phyloP scores from a whole-genome alignment of 2,113 vertebrate species.

The Tachysurus fulvidraco region DNA sequence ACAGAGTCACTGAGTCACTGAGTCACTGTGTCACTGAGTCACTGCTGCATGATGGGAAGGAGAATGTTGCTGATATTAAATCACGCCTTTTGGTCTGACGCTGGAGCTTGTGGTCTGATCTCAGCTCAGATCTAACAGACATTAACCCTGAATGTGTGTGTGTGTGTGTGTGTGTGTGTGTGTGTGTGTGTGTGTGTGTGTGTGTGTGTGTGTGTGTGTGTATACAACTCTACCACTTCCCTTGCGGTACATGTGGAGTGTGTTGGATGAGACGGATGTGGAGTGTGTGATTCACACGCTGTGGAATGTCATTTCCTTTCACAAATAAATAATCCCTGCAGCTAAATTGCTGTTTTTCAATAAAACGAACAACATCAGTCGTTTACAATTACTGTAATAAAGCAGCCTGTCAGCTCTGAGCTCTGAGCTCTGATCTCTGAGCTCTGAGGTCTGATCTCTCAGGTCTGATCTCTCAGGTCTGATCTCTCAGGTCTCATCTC shows the following conservation, averaged over 20 bases:
- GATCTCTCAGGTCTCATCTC: no score
- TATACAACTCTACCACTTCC: not conserved
- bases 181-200: slow-evolving; percentile 16
- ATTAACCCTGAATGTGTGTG: slow-evolving; percentile 4
- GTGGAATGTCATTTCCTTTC: slow-evolving; percentile 51
- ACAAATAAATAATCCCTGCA: slow-evolving; percentile 51
- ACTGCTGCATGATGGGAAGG: not conserved
- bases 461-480: no score
- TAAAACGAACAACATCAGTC: slow-evolving; percentile 53
- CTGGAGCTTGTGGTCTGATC: not conserved
- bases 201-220: slow-evolving; percentile 11
- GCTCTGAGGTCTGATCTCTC: no score
- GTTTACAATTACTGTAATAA: slow-evolving; percentile 45
- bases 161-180: no score
- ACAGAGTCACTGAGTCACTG: not conserved
- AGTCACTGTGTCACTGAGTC: not conserved
- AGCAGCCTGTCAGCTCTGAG: slow-evolving; percentile 5
- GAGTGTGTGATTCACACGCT: slow-evolving; percentile 46
- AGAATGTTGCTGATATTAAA: not conserved
- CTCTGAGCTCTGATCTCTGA: not conserved
- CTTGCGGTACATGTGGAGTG: slow-evolving; percentile 43
- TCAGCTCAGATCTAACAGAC: not conserved
- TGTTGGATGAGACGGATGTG: slow-evolving; percentile 51
- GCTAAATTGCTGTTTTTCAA: slow-evolving; percentile 62
- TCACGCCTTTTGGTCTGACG: not conserved